Evolutionary conservation across 2,113 vertebrate species (phyloP).

Genomic region (Triplophysa dalaica): DNA sequence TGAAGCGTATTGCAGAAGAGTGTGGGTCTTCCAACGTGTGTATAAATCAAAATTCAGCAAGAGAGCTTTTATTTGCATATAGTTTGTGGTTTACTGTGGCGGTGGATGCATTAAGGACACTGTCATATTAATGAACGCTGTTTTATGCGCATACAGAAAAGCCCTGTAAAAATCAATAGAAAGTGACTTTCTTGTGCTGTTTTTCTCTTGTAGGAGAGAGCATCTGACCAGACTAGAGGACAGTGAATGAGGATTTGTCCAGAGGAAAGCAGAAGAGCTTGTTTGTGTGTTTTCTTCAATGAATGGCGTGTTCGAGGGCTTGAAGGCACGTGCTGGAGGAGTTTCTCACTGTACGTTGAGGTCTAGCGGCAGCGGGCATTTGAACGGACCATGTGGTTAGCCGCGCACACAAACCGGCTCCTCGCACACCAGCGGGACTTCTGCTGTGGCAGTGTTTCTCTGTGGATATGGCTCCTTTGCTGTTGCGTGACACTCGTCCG

Average conservation of each 20-base stretch:
- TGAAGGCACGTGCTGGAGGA: slow-evolving; percentile 62
- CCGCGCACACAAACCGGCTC: slow-evolving; percentile 66
- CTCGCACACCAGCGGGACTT: slow-evolving; percentile 73
- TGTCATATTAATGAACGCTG: slow-evolving; percentile 65
- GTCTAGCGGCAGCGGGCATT: slow-evolving; percentile 55
- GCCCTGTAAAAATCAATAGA: slow-evolving; percentile 29
- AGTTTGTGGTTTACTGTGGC: slow-evolving; percentile 37
- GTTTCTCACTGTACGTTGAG: slow-evolving; percentile 67
- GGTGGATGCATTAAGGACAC: slow-evolving; percentile 57
- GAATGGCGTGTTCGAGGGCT: slow-evolving; percentile 67
- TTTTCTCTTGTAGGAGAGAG: slow-evolving; percentile 63
- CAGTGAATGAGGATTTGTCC: slow-evolving; percentile 63
- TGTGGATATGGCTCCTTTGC: slow-evolving; percentile 87
- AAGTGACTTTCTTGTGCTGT: slow-evolving; percentile 63
- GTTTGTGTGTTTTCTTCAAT: slow-evolving; percentile 55
- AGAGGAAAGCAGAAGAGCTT: slow-evolving; percentile 43
- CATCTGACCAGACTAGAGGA: slow-evolving; percentile 62
- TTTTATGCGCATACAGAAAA: too few species aligned
- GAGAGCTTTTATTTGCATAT: slow-evolving; percentile 46
- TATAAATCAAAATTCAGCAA: neutral
- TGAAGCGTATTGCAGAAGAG: neutral
- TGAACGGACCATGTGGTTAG: slow-evolving; percentile 76
- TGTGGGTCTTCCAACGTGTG: slow-evolving; percentile 30
- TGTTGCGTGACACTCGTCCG: slow-evolving; percentile 72
- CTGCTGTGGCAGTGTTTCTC: slow-evolving; percentile 69